Evolutionary conservation across 2,797 vertebrate species (phyloP), one percentile per base, ranked within the genome.

Genomic region (Hyperoplus lanceolatus): DNA sequence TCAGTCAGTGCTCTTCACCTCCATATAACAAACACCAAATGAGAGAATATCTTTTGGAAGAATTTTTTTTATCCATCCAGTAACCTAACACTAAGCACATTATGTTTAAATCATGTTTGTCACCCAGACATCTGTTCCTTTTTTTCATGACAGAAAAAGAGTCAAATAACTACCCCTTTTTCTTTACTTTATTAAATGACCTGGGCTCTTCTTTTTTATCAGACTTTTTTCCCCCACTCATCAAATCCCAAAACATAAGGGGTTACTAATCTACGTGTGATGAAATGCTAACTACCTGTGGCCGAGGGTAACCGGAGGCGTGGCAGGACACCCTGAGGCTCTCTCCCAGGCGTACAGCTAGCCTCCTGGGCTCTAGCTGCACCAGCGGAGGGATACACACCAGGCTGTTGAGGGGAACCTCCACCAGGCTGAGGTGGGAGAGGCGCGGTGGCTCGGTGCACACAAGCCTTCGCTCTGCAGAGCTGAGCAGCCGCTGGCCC

Each of bases 301-400:
- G 97, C 65, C 96, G 95, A 0, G 97, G 97, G 87, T 97, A 98
- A 36, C 97, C 97, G 0, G 97, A 97, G 21, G 97, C 97, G 56
- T 96, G 96, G 87, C 97, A 98, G 72, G 96, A 97, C 58, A 98
- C 95, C 1, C 96, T 91, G 60, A 98, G 92, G 80, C 97, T 97
- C 46, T 97, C 97, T 1, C 97, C 97, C 18, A 96, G 90, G 3
- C 93, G 95, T 42, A 97, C 97, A 0, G 94, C 96, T 38, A 95
- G 75, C 82, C 96, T 95, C 38, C 94, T 91, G 3, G 96, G 97
- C 81, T 97, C 96, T 73, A 98, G 95, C 16, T 95, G 96, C 81
- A 98, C 96, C 1, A 96, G 87, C 0, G 97, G 97, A 0, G 97
- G 97, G 77, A 96, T 98, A 75, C 97, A 98, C 75, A 98, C 93